These are phyloP conservation scores for Sitta carolinensis DNA, from an alignment of 2,797 vertebrate species.

Conservation along the genomic window DNA sequence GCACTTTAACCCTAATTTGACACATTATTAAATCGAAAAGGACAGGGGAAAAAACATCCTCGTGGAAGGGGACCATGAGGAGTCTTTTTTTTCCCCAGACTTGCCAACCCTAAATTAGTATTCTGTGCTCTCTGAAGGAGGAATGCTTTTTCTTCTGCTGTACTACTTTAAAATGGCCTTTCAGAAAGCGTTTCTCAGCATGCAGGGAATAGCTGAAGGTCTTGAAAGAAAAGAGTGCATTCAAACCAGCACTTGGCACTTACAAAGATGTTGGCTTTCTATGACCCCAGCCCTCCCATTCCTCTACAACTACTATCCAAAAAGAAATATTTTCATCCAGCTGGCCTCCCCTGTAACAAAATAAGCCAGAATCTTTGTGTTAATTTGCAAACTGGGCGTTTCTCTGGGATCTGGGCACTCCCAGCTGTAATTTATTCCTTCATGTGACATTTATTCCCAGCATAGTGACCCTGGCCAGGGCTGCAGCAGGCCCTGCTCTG, in stretches of 20 bases:
- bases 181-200: conserved; percentile 36
- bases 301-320: neutral
- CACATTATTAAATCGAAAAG: neutral
- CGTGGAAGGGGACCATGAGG: neutral
- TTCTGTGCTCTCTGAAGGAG: neutral
- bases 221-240: conserved; percentile 1
- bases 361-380: conserved; percentile 5
- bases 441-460: neutral
- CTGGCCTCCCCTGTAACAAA: neutral
- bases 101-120: conserved; percentile 16
- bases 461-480: neutral
- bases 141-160: conserved; percentile 21
- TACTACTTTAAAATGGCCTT: conserved; percentile 11
- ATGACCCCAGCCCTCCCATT: neutral
- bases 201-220: conserved; percentile 19
- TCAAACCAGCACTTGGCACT: conserved; percentile 48
- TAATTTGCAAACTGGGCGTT: neutral
- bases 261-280: conserved; percentile 20
- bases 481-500: neutral
- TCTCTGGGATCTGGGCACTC: neutral
- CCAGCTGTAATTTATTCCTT: neutral
- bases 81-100: neutral
- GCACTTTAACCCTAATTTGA: neutral
- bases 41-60: neutral
- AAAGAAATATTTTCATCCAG: conserved; percentile 44